Base-by-base conservation (phyloP, 2,888 invertebrate genomes). In the Mythimna vitellina region DNA sequence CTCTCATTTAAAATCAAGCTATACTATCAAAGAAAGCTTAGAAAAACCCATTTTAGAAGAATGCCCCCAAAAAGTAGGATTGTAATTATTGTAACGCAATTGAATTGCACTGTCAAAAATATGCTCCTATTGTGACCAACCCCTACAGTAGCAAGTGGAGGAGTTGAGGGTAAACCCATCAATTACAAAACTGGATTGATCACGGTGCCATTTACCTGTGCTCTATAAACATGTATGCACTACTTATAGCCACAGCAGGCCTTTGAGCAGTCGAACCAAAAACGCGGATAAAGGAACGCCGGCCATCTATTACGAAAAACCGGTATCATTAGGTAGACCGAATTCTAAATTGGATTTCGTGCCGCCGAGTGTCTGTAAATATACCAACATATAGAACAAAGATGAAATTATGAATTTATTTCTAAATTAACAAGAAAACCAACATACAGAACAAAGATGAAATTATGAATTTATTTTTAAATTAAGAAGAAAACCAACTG, bases 301-400 rank as follows among this genome's bases (percentile, higher is more conserved):
- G 9, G 42, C 49, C 49, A 38, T 61, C 22, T 76, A 42, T 42
- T 49, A 53, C 51, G 69, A 46, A 57, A 53, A 75, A 63, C 78
- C 58, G 79, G 53, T 71, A 57, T n/a, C 32, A 61, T 49, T 69
- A 29, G 61, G 42, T 17, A 71, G 14, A 58, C 62, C 53, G 14
- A 58, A 57, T 71, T 63, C 25, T 14, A 53, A 46, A 10, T 57
- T 14, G 4, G 6, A 61, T 35, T 35, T 29, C 46, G 17, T 53
- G 53, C n/a, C 12, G 51, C 4, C 42, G 32, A 58, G 42, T 35
- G 22, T 29, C 14, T 49, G 10, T 38, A 38, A 38, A 38, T 22
- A 12, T 57, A 58, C 4, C 7, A 49, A 7, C 17, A 0, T n/a
- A 51, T 57, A 51, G 17, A 42, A 35, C 4, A 42, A 32, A 3